These are phyloP conservation scores for Pandemis corylana DNA, from an alignment of 2,888 invertebrate genomes.

Conservation along the genomic window DNA sequence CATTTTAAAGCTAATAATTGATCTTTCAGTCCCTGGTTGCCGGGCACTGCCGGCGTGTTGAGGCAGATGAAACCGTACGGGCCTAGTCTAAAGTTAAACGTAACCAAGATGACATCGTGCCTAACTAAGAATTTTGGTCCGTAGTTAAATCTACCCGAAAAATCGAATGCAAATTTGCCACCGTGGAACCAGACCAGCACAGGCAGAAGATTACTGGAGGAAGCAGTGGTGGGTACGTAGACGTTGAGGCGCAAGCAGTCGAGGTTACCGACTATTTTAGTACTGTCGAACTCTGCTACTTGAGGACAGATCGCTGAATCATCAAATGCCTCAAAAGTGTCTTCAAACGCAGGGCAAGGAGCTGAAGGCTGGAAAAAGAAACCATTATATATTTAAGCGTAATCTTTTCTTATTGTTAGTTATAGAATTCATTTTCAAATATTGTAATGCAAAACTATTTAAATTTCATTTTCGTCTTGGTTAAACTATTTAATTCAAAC, in stretches of 20 bases:
- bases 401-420: not conserved
- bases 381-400: not conserved
- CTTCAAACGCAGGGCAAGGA: constrained; percentile 56
- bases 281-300: constrained; percentile 49
- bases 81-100: constrained; percentile 67
- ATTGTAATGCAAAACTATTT: no score
- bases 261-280: constrained; percentile 51
- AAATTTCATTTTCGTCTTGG: no score
- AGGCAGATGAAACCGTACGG: constrained; percentile 71
- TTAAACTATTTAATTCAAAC: no score
- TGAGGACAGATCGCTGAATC: constrained; percentile 65
- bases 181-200: constrained; percentile 67
- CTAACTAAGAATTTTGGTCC: constrained; percentile 61
- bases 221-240: constrained; percentile 61
- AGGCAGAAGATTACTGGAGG: constrained; percentile 54
- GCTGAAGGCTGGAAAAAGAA: constrained; percentile 54
- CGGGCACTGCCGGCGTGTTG: constrained; percentile 58
- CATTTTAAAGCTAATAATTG: constrained; percentile 63
- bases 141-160: constrained; percentile 50
- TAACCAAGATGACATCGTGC: constrained; percentile 63
- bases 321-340: constrained; percentile 61
- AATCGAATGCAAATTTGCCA: constrained; percentile 58
- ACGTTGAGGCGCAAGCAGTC: constrained; percentile 65
- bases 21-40: constrained; percentile 70
- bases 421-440: no score